Evolutionary conservation across 53 echinoderm and acorn worm genomes (phyloP).

Genomic region (Echinarachnius parma): DNA sequence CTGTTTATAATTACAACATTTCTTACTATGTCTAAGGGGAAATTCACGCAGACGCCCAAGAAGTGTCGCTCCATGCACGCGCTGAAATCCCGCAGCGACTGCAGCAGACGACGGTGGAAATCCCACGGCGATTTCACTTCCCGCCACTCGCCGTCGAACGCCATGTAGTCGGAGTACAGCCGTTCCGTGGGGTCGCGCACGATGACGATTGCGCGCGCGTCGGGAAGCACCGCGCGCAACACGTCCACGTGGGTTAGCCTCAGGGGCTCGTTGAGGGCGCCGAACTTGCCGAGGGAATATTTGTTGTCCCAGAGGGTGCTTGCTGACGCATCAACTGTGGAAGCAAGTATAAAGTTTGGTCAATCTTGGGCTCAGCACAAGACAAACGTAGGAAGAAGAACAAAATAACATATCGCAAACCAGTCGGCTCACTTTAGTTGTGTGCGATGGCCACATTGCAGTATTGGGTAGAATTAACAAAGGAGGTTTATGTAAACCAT

Average conservation of each 20-base stretch:
- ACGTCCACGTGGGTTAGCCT: conserved; percentile 45
- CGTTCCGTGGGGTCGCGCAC: conserved; percentile 45
- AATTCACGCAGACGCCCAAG: conserved; percentile 33
- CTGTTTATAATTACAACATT: too few relatives aligned
- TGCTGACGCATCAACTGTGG: conserved; percentile 33
- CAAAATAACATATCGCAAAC: too few relatives aligned
- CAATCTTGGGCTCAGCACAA: too few relatives aligned
- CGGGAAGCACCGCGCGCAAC: conserved; percentile 49
- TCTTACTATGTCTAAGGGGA: conserved; percentile 40
- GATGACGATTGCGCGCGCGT: conserved; percentile 33
- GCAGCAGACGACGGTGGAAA: conserved; percentile 43
- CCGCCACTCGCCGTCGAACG: conserved; percentile 46
- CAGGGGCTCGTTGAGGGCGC: conserved; percentile 24
- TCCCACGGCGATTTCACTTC: conserved; percentile 49
- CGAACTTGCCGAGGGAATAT: conserved; percentile 20
- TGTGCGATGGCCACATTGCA: too few relatives aligned
- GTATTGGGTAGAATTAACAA: too few relatives aligned
- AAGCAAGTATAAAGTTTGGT: too few relatives aligned
- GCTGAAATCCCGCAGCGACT: conserved; percentile 40
- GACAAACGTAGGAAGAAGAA: too few relatives aligned
- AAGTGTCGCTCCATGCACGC: conserved; percentile 27
- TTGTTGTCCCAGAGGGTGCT: conserved; percentile 39
- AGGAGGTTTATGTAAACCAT: too few relatives aligned
- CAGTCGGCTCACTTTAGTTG: too few relatives aligned
- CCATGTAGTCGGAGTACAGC: conserved; percentile 58